phyloP scores from a whole-genome alignment of 2,888 invertebrate species.

The Gryllus longicercus region DNA sequence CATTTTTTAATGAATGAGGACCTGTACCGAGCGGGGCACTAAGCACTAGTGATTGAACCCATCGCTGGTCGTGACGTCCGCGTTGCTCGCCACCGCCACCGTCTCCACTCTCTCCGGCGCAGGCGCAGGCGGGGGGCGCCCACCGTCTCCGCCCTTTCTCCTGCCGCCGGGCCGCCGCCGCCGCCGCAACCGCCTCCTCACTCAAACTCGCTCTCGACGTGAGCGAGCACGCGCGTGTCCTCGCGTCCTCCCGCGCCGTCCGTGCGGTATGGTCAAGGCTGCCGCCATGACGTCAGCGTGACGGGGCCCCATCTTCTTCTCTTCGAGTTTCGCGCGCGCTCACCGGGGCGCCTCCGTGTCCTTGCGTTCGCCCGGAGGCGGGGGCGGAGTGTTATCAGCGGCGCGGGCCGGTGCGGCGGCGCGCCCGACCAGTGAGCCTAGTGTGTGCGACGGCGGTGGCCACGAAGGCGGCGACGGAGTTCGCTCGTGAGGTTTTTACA shows the following conservation, averaged over 20 bases:
- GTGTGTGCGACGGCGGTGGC: background rate
- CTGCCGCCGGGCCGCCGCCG: background rate
- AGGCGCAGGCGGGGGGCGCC: background rate
- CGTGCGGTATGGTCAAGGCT: slow-evolving; percentile 7
- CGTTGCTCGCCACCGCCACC: background rate
- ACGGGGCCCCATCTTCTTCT: background rate
- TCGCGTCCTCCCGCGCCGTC: background rate
- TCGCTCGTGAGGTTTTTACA: no score
- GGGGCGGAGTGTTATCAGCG: background rate
- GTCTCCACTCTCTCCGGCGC: background rate
- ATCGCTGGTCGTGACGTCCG: background rate
- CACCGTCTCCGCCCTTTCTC: background rate
- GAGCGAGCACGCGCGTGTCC: background rate
- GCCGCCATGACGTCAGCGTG: background rate
- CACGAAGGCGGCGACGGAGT: background rate
- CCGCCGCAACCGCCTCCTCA: background rate
- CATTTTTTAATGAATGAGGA: no score
- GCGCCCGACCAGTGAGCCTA: background rate
- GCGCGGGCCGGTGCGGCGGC: background rate
- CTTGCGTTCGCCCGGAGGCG: background rate
- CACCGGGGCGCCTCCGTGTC: background rate
- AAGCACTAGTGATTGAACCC: background rate
- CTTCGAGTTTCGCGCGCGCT: no score
- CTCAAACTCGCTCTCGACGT: background rate
- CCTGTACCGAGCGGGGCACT: no score